These are phyloP conservation scores for Drosophila takahashii DNA, from an alignment of 1,140 invertebrate species.

Conservation along the genomic window DNA sequence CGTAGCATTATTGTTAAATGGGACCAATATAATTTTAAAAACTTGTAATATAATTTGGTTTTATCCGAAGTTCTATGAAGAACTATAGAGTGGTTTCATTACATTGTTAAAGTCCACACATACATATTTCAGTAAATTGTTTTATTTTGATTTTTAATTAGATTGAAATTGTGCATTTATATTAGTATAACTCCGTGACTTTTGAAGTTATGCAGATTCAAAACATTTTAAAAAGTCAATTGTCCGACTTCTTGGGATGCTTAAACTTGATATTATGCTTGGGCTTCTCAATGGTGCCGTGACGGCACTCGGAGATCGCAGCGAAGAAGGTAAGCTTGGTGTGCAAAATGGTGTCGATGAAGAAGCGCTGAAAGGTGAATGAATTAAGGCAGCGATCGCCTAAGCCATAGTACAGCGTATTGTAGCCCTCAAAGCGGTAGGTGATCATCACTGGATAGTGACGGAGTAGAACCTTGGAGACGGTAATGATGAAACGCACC, in stretches of 20 bases:
- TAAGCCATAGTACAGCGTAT: constrained; percentile 64
- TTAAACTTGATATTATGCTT: constrained; percentile 32
- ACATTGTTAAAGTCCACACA: no score
- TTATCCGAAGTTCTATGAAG: no score
- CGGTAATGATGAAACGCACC: constrained; percentile 64
- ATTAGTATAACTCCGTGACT: no score
- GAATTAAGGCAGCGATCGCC: constrained; percentile 41
- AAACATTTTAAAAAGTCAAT: not conserved
- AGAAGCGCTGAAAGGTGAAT: constrained; percentile 62
- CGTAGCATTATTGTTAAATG: not conserved
- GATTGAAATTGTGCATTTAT: no score
- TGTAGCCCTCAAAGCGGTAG: constrained; percentile 71
- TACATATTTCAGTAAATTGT: no score
- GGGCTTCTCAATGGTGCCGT: constrained; percentile 60
- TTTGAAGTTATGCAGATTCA: no score
- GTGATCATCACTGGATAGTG: constrained; percentile 74
- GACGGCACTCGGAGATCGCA: constrained; percentile 60
- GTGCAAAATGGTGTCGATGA: constrained; percentile 71
- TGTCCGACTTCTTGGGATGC: not conserved
- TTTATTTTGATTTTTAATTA: no score
- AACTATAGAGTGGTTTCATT: no score
- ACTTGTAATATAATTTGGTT: no score
- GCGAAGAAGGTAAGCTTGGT: constrained; percentile 65
- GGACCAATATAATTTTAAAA: not conserved
- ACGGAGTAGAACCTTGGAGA: constrained; percentile 48